Evolutionary conservation across 92 coral and sea anemone genomes (phyloP).

Genomic region (Heliopora coerulea): DNA sequence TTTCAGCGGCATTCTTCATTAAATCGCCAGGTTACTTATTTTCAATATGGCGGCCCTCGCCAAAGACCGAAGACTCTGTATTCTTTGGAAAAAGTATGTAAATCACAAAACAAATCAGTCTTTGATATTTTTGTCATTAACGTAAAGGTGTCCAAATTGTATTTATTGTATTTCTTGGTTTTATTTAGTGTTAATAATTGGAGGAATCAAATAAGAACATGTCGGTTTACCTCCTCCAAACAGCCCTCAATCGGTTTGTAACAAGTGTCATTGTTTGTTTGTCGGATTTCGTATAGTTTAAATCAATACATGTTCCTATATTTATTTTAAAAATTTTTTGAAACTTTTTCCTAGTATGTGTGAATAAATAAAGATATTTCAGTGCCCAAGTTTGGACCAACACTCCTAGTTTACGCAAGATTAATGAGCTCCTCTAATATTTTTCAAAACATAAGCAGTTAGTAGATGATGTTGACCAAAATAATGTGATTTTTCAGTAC

Average conservation of each 20-base stretch:
- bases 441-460: no score
- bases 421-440: no score
- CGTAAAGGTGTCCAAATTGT: not conserved
- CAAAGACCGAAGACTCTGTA: slow-evolving; percentile 14
- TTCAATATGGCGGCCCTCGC: slow-evolving; percentile 42
- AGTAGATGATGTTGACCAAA: no score
- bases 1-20: slow-evolving; percentile 18
- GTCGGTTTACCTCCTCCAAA: slow-evolving; percentile 3
- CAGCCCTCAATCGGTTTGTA: slow-evolving; percentile 31
- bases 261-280: no score
- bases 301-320: no score
- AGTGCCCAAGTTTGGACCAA: no score
- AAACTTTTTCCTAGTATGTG: no score
- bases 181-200: slow-evolving; percentile 22
- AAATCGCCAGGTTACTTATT: slow-evolving; percentile 37
- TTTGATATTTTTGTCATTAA: not conserved
- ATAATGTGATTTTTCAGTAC: no score
- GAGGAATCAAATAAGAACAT: not conserved
- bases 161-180: not conserved
- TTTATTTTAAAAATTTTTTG: no score
- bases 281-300: no score
- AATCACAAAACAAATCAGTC: not conserved
- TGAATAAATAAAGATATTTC: no score
- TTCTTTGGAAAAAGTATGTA: slow-evolving; percentile 22
- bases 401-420: no score